Evolutionary conservation across 1,140 invertebrate species (phyloP).

Genomic region (Globodera rostochiensis): DNA sequence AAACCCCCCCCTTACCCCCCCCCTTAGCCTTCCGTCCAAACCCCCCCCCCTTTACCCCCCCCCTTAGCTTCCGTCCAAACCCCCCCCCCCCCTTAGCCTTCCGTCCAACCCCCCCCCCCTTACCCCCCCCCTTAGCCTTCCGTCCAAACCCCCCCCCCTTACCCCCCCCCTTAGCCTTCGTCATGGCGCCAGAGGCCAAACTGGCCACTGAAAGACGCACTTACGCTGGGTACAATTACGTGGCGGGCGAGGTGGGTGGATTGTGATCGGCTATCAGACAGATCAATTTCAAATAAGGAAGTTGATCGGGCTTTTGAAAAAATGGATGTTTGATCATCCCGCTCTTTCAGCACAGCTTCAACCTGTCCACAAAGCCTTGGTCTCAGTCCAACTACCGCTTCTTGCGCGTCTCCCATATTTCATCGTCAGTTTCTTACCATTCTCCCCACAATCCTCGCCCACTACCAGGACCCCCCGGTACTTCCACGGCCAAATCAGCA

Average conservation of each 20-base stretch:
- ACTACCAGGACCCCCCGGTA: constrained; percentile 50
- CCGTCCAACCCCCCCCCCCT: too few species aligned
- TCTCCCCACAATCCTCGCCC: background rate
- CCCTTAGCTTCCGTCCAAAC: too few species aligned
- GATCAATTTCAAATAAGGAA: too few species aligned
- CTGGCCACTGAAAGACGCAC: constrained; percentile 38
- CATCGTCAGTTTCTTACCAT: constrained; percentile 35
- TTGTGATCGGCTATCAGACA: too few species aligned
- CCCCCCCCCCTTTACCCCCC: too few species aligned
- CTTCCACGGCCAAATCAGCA: constrained; percentile 43
- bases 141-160: too few species aligned
- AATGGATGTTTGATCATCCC: background rate
- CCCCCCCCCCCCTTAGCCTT: too few species aligned
- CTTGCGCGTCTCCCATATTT: constrained; percentile 46
- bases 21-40: too few species aligned
- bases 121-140: too few species aligned
- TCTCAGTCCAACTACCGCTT: constrained; percentile 52
- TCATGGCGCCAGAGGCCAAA: constrained; percentile 48
- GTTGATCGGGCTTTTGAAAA: background rate
- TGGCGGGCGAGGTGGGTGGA: constrained; percentile 40
- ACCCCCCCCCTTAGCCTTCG: constrained; percentile 29
- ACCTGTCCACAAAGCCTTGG: constrained; percentile 54
- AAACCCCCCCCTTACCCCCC: too few species aligned
- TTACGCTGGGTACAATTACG: constrained; percentile 57
- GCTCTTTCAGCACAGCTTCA: constrained; percentile 39